These are phyloP conservation scores for Polydrusus tereticollis DNA, from an alignment of 2,888 invertebrate genomes.

Conservation along the genomic window DNA sequence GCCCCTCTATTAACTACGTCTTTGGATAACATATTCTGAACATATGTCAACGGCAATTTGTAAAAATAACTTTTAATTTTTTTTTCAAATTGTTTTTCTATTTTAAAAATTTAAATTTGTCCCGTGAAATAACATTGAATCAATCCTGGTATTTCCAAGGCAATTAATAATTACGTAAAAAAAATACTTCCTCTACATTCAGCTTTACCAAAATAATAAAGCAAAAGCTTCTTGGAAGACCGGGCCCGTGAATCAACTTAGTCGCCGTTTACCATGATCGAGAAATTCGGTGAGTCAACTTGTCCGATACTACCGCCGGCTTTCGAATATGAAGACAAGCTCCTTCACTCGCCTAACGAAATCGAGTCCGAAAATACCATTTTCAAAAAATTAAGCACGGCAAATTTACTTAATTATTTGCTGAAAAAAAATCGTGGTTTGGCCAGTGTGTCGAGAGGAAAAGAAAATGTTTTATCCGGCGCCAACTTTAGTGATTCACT, in stretches of 20 bases:
- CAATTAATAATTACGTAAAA: conserved; percentile 14
- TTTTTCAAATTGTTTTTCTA: background rate
- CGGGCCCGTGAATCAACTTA: conserved; percentile 21
- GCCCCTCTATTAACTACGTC: no score
- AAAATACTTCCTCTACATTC: conserved; percentile 12
- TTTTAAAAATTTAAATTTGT: background rate
- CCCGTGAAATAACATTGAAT: background rate
- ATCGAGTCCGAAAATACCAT: conserved; percentile 7
- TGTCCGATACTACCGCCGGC: conserved; percentile 15
- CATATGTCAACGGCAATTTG: no score
- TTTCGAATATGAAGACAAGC: conserved; percentile 15
- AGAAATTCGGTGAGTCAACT: conserved; percentile 29
- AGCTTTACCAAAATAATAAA: conserved; percentile 7
- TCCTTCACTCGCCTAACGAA: conserved; percentile 13
- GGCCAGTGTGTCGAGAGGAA: background rate
- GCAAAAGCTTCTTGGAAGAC: conserved; percentile 30
- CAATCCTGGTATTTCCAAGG: conserved; percentile 10
- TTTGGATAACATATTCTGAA: no score
- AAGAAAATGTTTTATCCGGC: conserved; percentile 14
- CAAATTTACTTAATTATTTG: background rate
- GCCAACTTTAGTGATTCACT: conserved; percentile 29
- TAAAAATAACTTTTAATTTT: no score
- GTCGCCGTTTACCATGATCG: conserved; percentile 26
- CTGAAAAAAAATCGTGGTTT: background rate
- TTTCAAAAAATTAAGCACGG: conserved; percentile 9